A percentile compares a stretch with the other conserved stretches of the same genome.
Conservation (phyloP, 2,888 invertebrate genomes). For the Steinernema carpocapsae region DNA sequence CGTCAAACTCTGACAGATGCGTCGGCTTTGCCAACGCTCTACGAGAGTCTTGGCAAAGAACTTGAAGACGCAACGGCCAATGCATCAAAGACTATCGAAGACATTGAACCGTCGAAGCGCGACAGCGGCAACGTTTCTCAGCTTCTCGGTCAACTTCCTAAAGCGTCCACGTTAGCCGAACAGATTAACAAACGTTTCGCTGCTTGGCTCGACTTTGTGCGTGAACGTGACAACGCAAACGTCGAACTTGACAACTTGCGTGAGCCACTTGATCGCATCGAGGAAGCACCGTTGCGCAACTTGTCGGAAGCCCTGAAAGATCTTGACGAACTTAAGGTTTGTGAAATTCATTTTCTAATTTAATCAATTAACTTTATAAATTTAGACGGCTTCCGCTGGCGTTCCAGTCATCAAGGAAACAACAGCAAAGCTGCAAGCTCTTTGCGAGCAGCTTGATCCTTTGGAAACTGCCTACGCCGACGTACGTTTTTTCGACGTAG, state of each 20-base stretch:
- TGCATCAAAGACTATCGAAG: background rate
- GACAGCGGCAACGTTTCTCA: slow-evolving; percentile 34
- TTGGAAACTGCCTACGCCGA: slow-evolving; percentile 56
- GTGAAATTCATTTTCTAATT: background rate
- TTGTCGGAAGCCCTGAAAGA: background rate
- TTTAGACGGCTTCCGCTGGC: background rate
- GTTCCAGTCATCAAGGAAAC: slow-evolving; percentile 24
- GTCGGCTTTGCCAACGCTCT: background rate
- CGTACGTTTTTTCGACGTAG: slow-evolving; percentile 56
- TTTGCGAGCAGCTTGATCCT: slow-evolving; percentile 36
- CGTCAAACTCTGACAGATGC: slow-evolving; percentile 1
- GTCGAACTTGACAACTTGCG: slow-evolving; percentile 37
- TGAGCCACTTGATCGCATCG: slow-evolving; percentile 39
- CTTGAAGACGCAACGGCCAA: background rate
- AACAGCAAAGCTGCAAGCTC: background rate
- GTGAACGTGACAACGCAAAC: slow-evolving; percentile 52
- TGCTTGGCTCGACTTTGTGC: slow-evolving; percentile 52
- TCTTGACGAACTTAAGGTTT: slow-evolving; percentile 11
- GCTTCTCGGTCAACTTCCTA: slow-evolving; percentile 1
- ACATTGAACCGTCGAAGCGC: slow-evolving; percentile 16
- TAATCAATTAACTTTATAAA: background rate
- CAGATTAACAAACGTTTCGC: slow-evolving; percentile 48
- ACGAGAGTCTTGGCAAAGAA: background rate
- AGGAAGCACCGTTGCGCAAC: slow-evolving; percentile 18
- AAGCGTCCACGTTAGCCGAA: background rate